phyloP scores from a whole-genome alignment of 2,888 invertebrate species.

The Orthonychiurus folsomi region DNA sequence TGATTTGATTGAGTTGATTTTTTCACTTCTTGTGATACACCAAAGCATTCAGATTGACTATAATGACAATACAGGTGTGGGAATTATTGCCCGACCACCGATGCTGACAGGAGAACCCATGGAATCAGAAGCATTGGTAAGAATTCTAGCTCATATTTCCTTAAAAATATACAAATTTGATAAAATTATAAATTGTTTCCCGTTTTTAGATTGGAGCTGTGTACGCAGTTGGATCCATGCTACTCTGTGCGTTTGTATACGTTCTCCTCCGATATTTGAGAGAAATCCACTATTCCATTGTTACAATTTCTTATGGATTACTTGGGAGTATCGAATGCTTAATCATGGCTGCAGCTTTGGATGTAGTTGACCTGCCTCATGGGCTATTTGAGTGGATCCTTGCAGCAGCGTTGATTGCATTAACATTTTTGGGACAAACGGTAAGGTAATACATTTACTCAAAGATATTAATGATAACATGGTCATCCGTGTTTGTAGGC shows the following conservation, averaged over 20 bases:
- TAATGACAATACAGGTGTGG: too few relatives aligned
- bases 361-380: neutral
- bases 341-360: neutral
- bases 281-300: conserved; percentile 4
- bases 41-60: too few relatives aligned
- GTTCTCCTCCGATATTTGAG: conserved; percentile 1
- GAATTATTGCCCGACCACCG: conserved; percentile 25
- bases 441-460: too few relatives aligned
- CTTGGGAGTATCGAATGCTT: neutral
- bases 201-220: neutral
- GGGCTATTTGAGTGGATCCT: neutral
- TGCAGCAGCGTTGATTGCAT: neutral
- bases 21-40: too few relatives aligned
- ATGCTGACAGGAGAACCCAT: conserved; percentile 21
- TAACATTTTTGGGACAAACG: neutral
- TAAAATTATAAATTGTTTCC: neutral
- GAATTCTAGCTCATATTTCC: neutral
- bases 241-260: neutral
- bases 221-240: neutral
- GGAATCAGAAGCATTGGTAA: conserved; percentile 22
- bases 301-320: conserved; percentile 1
- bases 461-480: too few relatives aligned
- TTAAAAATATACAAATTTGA: neutral
- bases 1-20: too few relatives aligned
- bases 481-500: too few relatives aligned